Percentiles rank a stretch among this genome's conserved stretches.
phyloP scores from a whole-genome alignment of 2,888 invertebrate genomes.

The Frankliniella fusca region DNA sequence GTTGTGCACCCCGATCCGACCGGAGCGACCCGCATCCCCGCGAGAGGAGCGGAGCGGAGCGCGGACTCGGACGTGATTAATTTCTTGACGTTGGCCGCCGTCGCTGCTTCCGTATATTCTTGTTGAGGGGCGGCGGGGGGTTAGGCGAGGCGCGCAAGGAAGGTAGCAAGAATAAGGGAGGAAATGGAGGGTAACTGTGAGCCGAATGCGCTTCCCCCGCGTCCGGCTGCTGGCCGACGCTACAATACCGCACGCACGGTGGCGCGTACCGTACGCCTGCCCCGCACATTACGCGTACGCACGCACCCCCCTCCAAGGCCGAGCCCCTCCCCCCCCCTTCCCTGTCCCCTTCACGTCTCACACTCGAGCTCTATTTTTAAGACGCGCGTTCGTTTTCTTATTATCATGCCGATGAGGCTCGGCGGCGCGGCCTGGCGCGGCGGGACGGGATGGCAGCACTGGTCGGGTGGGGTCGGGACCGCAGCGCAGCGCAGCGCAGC shows the following conservation, averaged over 20 bases:
- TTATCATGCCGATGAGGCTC: neutral
- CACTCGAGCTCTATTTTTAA: neutral
- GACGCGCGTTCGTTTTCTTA: neutral
- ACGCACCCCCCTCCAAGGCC: neutral
- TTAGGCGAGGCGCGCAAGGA: neutral
- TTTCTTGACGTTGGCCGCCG: too few relatives aligned
- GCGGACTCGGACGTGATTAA: too few relatives aligned
- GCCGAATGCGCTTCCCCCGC: neutral
- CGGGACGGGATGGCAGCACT: neutral
- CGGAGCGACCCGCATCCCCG: too few relatives aligned
- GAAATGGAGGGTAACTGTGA: neutral
- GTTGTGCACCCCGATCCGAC: too few relatives aligned
- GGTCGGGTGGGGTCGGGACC: neutral
- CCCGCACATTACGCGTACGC: neutral
- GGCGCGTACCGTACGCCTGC: neutral
- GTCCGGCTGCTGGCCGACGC: neutral
- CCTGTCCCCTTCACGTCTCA: neutral
- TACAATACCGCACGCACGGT: constrained; percentile 6
- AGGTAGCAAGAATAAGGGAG: neutral
- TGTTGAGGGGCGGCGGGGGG: neutral
- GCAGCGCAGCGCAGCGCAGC: neutral
- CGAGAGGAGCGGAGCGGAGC: too few relatives aligned
- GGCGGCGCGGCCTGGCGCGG: neutral
- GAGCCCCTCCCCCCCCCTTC: neutral
- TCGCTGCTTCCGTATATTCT: too few relatives aligned